Base-by-base conservation (phyloP, 1,140 invertebrate genomes). In the Pseudomyrmex sp. region DNA sequence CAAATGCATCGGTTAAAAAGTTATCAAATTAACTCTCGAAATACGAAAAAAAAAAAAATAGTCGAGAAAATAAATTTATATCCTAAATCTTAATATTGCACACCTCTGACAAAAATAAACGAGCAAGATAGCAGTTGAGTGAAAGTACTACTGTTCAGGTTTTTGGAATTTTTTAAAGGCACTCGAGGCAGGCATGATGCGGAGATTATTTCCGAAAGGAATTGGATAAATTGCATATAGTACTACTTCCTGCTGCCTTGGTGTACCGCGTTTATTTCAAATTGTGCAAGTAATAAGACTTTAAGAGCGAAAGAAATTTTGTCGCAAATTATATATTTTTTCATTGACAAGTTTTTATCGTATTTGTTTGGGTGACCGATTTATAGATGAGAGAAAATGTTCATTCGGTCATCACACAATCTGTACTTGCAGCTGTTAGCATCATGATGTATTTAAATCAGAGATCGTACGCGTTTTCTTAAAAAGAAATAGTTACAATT, bases 101-200 rank as follows among this genome's bases (percentile, higher is more conserved):
- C 86, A 86, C 84, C 82, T 76, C 59, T 88, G 80, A 23, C 80
- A 44, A 68, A 77, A 77, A 77, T 56, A 70, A 13, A 75, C 79
- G 82, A 74, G 5, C 15, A 65, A 79, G 68, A 10, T 44, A 76
- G 48, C 18, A 65, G 54, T 26, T 44, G 56, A 52, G 12, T 52
- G 63, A 61, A 72, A 10, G 50, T 76, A 88, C 87, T 86, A 85
- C 52, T 70, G 63, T 75, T 52, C 44, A 63, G 63, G 82, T 76
- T 72, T 58, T 62, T 44, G 84, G 86, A 72, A 35, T 62, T 52
- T 23, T 84, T 84, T 83, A 90, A 82, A 82, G 88, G 90, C 80
- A 73, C 88, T 92, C 77, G 90, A 92, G 89, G 87, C 92, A 94
- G 91, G 92, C 92, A 92, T 89, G 90, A 93, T 93, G 92, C 93